Evolutionary conservation across 2,888 invertebrate genomes (phyloP).

Genomic region (Lasioglossum leucozonium): DNA sequence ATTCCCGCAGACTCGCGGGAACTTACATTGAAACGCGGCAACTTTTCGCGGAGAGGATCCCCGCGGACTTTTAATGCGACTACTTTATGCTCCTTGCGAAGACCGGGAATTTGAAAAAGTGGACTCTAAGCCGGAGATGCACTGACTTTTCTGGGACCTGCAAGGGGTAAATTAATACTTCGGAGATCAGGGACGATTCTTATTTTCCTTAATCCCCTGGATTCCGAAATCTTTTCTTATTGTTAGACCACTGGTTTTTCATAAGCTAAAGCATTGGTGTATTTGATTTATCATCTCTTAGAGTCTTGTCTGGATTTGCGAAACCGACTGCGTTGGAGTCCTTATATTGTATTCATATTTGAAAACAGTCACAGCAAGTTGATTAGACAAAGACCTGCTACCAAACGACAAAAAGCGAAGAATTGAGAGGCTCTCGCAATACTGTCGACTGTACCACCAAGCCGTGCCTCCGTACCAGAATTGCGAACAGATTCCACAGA

Average conservation of each 20-base stretch:
- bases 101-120: not conserved
- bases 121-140: not conserved
- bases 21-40: constrained; percentile 44
- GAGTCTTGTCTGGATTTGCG: no score
- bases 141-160: not conserved
- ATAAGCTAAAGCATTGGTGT: not conserved
- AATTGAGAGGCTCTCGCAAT: not conserved
- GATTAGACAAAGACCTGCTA: not conserved
- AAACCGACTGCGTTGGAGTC: no score
- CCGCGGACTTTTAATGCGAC: constrained; percentile 44
- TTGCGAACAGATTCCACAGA: not conserved
- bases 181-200: not conserved
- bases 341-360: no score
- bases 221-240: not conserved
- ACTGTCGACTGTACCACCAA: not conserved
- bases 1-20: constrained; percentile 30
- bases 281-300: no score
- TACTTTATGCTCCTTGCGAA: not conserved
- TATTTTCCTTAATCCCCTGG: not conserved
- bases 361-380: no score
- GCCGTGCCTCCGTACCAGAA: not conserved
- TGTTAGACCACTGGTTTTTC: not conserved
- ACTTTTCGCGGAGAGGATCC: constrained; percentile 40
- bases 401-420: not conserved
- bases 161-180: constrained; percentile 1